Percentiles rank a stretch among this genome's conserved stretches.
Conservation (phyloP, 2,797 vertebrate genomes). For the Amazona finschi region DNA sequence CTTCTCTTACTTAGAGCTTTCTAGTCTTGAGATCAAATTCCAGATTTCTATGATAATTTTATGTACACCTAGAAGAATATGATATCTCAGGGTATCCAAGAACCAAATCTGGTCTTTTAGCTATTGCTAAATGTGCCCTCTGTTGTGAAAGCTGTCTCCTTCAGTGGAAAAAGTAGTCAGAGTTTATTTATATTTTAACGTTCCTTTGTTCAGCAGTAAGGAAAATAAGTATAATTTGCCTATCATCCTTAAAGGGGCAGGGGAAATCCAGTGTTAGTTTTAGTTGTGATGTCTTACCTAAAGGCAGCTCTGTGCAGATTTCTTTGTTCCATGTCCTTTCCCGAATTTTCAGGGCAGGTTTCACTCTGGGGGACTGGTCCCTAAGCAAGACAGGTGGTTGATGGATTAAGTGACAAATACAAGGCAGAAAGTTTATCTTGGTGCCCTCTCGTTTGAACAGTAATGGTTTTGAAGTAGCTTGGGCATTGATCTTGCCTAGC, state of each 20-base stretch:
- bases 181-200: neutral
- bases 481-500: neutral
- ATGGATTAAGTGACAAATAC: neutral
- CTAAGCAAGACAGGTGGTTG: rapidly evolving
- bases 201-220: neutral
- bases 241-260: neutral
- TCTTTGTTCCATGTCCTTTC: neutral
- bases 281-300: neutral
- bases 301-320: neutral
- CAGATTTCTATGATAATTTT: neutral
- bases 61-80: neutral
- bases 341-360: neutral
- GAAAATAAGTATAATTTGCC: neutral
- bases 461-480: neutral
- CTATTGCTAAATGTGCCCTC: neutral
- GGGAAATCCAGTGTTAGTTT: neutral
- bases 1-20: neutral
- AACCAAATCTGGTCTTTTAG: neutral
- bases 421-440: neutral
- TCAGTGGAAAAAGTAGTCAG: neutral
- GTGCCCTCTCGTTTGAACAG: neutral
- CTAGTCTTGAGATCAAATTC: neutral
- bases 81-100: neutral
- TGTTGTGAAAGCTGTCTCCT: neutral
- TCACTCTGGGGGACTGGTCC: neutral